Conservation (phyloP, 2,113 vertebrate species). For the Oxyruncus cristatus region DNA sequence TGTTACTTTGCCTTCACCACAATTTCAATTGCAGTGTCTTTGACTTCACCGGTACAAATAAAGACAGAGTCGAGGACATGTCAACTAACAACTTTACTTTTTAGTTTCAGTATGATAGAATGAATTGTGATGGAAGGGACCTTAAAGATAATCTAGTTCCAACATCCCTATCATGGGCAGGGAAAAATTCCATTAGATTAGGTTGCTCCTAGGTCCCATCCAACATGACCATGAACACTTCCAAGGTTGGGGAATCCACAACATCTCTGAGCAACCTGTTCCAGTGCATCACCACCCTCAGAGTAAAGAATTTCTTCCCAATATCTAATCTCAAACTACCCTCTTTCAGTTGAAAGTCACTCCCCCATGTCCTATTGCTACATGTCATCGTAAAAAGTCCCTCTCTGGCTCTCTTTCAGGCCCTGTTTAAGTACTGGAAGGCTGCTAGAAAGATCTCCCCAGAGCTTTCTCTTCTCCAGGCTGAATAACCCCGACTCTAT, state of each 20-base stretch:
- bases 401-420: neutral
- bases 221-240: neutral
- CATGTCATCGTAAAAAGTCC: neutral
- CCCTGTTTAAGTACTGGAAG: neutral
- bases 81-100: neutral
- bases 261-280: neutral
- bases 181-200: neutral
- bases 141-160: neutral
- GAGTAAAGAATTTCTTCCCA: neutral
- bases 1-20: neutral
- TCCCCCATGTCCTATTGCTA: accelerated
- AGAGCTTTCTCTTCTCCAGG: neutral
- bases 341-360: neutral
- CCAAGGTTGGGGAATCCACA: neutral
- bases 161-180: neutral
- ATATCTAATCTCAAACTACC: neutral
- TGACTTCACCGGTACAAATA: neutral
- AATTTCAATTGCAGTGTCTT: neutral
- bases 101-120: neutral
- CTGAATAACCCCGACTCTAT: neutral
- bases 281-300: neutral
- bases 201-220: neutral
- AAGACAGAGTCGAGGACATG: neutral
- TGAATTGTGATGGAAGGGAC: accelerated
- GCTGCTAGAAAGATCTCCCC: neutral